phyloP scores from a whole-genome alignment of 2,113 vertebrate species.

The Hydrolagus affinis region DNA sequence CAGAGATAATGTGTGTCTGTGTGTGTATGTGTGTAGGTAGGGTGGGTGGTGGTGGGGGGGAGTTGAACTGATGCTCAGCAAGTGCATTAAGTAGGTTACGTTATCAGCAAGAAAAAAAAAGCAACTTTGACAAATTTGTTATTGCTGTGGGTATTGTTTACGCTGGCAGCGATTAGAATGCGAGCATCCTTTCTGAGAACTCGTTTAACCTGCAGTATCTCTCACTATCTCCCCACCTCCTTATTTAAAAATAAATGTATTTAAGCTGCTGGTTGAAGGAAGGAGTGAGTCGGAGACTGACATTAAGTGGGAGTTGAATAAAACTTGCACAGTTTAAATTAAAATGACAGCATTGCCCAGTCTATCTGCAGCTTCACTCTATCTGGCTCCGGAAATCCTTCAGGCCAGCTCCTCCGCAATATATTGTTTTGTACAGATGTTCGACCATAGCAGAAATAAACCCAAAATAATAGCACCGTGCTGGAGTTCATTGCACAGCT shows the following conservation, averaged over 20 bases:
- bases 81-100: neutral
- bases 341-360: no score
- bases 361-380: no score
- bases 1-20: neutral
- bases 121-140: neutral
- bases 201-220: neutral
- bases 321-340: no score
- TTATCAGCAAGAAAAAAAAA: neutral
- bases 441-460: no score
- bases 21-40: neutral
- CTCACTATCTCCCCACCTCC: slow-evolving; percentile 21
- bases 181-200: slow-evolving; percentile 23
- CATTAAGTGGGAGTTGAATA: no score
- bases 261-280: no score
- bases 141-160: neutral
- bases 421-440: no score
- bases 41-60: neutral
- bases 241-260: neutral
- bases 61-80: neutral
- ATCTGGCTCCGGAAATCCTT: no score
- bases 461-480: no score
- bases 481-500: no score
- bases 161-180: neutral
- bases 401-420: no score
- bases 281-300: no score